Evolutionary conservation across 2,888 invertebrate genomes (phyloP).

Genomic region (Siphonodentalium dalli): DNA sequence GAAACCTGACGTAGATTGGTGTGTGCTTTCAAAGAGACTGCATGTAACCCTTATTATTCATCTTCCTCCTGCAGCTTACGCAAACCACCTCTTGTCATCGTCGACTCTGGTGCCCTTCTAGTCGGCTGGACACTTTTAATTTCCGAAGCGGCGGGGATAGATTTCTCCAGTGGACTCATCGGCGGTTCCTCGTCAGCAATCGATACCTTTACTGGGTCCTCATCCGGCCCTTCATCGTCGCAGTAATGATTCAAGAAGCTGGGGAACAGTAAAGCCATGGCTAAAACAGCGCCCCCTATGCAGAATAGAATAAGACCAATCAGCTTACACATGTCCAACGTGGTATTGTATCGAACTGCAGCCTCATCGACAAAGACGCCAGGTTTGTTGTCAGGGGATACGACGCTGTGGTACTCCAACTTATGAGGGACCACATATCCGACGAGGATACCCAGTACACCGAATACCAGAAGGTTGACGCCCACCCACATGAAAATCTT

Average conservation of each 20-base stretch:
- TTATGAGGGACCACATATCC: slow-evolving; percentile 67
- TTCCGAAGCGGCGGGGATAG: slow-evolving; percentile 60
- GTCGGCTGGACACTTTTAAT: slow-evolving; percentile 63
- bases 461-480: slow-evolving; percentile 66
- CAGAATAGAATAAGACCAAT: slow-evolving; percentile 68
- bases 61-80: too few species aligned
- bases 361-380: slow-evolving; percentile 58
- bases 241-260: slow-evolving; percentile 66
- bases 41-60: too few species aligned
- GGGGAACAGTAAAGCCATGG: slow-evolving; percentile 66
- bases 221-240: slow-evolving; percentile 52
- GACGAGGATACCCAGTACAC: slow-evolving; percentile 67
- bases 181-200: slow-evolving; percentile 45
- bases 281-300: slow-evolving; percentile 66
- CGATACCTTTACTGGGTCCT: slow-evolving; percentile 47
- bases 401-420: slow-evolving; percentile 57
- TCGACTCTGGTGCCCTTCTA: slow-evolving; percentile 45
- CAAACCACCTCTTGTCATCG: slow-evolving; percentile 43
- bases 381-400: slow-evolving; percentile 55
- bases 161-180: slow-evolving; percentile 54
- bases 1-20: too few species aligned
- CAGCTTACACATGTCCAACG: slow-evolving; percentile 67
- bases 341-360: slow-evolving; percentile 66
- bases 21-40: too few species aligned
- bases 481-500: slow-evolving; percentile 67